Evolutionary conservation across 92 coral and sea anemone genomes (phyloP).

Genomic region (Scolanthus callimorphus): DNA sequence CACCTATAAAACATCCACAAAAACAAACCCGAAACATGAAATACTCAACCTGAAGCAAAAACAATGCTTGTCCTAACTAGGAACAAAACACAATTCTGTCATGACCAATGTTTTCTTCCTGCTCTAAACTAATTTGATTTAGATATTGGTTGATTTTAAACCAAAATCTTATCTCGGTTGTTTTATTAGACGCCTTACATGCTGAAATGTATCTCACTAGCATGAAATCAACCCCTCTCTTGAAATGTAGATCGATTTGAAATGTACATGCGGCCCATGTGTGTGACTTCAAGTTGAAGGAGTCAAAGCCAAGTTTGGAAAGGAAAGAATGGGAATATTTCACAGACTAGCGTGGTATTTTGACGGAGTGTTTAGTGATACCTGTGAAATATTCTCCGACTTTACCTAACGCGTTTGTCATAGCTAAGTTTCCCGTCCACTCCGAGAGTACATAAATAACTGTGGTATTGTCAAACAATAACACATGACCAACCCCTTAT

Average conservation of each 20-base stretch:
- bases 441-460: no score
- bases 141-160: no score
- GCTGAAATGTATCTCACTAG: slow-evolving; percentile 4
- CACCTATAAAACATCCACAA: no score
- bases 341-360: background rate
- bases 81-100: no score
- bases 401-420: background rate
- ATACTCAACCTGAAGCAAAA: no score
- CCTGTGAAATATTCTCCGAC: background rate
- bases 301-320: background rate
- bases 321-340: background rate
- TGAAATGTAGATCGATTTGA: slow-evolving; percentile 1
- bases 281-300: background rate
- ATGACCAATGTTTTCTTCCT: no score
- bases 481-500: no score
- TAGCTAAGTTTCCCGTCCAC: background rate
- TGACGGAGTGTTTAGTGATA: background rate
- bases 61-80: no score
- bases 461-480: no score
- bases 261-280: background rate
- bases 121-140: no score
- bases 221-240: slow-evolving; percentile 2
- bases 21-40: no score
- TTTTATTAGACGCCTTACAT: background rate
- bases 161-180: background rate